phyloP scores from a whole-genome alignment of 1,140 invertebrate species.

The Rhyacophila brunnea region DNA sequence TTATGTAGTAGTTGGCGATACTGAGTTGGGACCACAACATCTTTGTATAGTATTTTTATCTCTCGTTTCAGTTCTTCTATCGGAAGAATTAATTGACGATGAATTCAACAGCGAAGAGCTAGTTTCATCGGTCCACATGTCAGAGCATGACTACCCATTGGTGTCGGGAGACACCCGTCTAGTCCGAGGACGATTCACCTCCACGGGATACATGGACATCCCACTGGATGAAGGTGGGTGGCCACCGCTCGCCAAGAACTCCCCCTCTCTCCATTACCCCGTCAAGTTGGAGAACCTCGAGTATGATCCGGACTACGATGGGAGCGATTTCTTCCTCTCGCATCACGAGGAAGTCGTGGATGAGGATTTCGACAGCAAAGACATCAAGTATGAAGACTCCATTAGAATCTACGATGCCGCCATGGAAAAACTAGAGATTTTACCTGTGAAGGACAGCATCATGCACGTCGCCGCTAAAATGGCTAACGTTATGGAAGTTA shows the following conservation, averaged over 20 bases:
- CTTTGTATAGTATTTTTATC: no score
- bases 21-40: no score
- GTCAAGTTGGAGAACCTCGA: constrained; percentile 49
- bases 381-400: constrained; percentile 16
- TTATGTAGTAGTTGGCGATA: no score
- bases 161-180: constrained; percentile 41
- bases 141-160: constrained; percentile 48
- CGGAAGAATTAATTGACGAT: constrained; percentile 49
- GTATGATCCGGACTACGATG: constrained; percentile 41
- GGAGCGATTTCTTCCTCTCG: constrained; percentile 37
- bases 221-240: constrained; percentile 53
- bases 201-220: constrained; percentile 46
- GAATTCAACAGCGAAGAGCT: constrained; percentile 52
- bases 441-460: constrained; percentile 5
- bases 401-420: constrained; percentile 22
- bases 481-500: constrained; percentile 13
- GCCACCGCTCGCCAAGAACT: constrained; percentile 39
- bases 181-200: constrained; percentile 24
- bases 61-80: background rate
- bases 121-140: constrained; percentile 48
- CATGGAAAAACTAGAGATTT: constrained; percentile 25
- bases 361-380: constrained; percentile 6
- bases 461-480: constrained; percentile 15
- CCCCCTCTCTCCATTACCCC: constrained; percentile 43
- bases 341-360: constrained; percentile 23